A percentile compares a stretch with the other conserved stretches of the same genome.
Conservation (phyloP, 1,140 invertebrate species). For the Drosophila gunungcola region DNA sequence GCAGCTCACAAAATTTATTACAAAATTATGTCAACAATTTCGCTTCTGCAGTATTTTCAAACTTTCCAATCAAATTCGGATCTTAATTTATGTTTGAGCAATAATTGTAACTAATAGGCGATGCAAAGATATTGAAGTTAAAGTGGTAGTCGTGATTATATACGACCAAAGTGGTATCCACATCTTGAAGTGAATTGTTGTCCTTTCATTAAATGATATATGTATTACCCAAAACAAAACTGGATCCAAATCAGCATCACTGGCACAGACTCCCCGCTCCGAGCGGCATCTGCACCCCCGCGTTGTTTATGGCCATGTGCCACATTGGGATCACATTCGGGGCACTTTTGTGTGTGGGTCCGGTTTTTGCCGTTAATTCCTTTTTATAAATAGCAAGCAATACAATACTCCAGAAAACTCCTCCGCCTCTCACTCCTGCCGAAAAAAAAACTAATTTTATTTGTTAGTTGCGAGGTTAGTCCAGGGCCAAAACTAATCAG, state of each 20-base stretch:
- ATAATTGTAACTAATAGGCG: too few relatives aligned
- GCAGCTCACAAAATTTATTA: too few relatives aligned
- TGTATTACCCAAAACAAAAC: not conserved
- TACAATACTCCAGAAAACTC: constrained; percentile 58
- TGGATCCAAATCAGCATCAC: constrained; percentile 7
- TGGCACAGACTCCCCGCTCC: not conserved
- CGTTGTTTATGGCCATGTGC: constrained; percentile 75
- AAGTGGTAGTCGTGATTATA: too few relatives aligned
- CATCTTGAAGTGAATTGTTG: too few relatives aligned
- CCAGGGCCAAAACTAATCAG: constrained; percentile 69
- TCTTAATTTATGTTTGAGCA: too few relatives aligned
- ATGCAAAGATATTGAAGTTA: too few relatives aligned
- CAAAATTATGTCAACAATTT: too few relatives aligned
- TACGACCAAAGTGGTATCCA: too few relatives aligned
- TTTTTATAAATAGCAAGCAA: constrained; percentile 78
- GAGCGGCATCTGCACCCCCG: constrained; percentile 12
- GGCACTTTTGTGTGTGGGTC: constrained; percentile 65
- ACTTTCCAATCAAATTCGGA: too few relatives aligned
- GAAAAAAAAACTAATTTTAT: constrained; percentile 54
- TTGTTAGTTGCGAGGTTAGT: constrained; percentile 48
- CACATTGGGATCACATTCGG: constrained; percentile 73
- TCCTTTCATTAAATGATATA: too few relatives aligned
- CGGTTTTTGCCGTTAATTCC: constrained; percentile 82
- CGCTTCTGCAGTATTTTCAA: too few relatives aligned
- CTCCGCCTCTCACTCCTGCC: constrained; percentile 12